Conservation (phyloP, 2,113 vertebrate genomes). For the Hemicordylus capensis region DNA sequence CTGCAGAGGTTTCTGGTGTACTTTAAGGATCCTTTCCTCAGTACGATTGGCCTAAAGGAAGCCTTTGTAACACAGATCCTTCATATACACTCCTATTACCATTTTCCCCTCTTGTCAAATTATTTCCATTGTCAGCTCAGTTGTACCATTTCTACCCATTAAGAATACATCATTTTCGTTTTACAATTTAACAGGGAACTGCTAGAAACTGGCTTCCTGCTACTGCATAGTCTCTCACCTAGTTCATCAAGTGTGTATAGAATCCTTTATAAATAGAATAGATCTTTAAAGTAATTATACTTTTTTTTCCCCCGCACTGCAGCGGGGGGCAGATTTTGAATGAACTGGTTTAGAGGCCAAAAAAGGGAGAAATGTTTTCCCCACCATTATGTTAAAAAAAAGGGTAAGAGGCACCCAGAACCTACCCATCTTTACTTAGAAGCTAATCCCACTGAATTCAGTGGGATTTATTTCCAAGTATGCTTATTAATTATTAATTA, state of each 20-base stretch:
- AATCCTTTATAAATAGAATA: conserved; percentile 77
- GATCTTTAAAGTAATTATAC: conserved; percentile 70
- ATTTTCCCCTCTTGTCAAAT: not conserved
- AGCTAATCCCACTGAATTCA: no score
- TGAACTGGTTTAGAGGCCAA: conserved; percentile 40
- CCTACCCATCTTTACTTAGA: not conserved
- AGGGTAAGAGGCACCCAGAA: not conserved
- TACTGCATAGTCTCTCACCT: conserved; percentile 63
- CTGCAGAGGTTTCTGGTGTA: not conserved
- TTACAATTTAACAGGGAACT: conserved; percentile 44
- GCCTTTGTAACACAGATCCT: not conserved
- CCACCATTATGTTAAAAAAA: conserved; percentile 1
- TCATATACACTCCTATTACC: not conserved
- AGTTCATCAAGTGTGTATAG: conserved; percentile 67
- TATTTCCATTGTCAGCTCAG: conserved; percentile 27
- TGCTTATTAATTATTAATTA: no score
- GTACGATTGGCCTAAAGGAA: not conserved
- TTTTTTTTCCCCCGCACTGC: conserved; percentile 57
- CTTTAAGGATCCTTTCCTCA: not conserved
- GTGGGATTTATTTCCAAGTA: no score
- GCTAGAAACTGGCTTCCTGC: conserved; percentile 46
- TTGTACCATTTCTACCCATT: conserved; percentile 1
- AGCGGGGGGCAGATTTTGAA: conserved; percentile 44
- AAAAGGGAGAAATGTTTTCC: conserved; percentile 58
- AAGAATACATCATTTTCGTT: conserved; percentile 40